Evolutionary conservation across 64 coral and sea anemone genomes (phyloP).

Genomic region (Actinia equina): DNA sequence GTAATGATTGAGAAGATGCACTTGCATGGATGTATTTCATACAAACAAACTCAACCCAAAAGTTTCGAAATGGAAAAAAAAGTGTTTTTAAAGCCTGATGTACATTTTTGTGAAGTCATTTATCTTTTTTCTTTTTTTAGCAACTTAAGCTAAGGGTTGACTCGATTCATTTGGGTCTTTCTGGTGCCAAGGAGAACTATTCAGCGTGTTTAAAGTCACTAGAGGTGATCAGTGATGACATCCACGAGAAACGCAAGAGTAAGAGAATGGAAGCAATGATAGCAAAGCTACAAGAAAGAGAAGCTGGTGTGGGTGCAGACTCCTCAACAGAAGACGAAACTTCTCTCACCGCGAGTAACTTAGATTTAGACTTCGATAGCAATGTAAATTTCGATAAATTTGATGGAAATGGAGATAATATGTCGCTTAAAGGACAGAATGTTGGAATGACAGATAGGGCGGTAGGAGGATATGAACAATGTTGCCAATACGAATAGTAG

Average conservation of each 20-base stretch:
- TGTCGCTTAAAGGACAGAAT: not conserved
- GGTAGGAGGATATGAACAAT: not conserved
- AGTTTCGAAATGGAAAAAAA: not conserved
- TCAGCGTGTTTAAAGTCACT: constrained; percentile 70
- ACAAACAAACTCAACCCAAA: too few relatives aligned
- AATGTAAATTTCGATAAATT: constrained; percentile 28
- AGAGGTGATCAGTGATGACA: constrained; percentile 82
- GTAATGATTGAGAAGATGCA: too few relatives aligned
- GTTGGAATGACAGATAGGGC: not conserved
- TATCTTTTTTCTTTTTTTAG: constrained; percentile 30
- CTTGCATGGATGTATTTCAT: too few relatives aligned
- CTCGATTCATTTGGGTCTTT: constrained; percentile 72
- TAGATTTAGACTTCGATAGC: constrained; percentile 79
- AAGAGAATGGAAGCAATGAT: constrained; percentile 55
- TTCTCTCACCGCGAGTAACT: constrained; percentile 69
- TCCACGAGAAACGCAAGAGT: constrained; percentile 79
- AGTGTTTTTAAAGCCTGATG: too few relatives aligned
- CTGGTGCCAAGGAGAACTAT: constrained; percentile 65
- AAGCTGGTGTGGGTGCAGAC: constrained; percentile 80
- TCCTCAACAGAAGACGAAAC: constrained; percentile 71
- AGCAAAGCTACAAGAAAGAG: constrained; percentile 69
- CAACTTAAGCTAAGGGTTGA: constrained; percentile 85
- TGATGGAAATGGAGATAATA: not conserved
- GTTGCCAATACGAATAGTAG: not conserved
- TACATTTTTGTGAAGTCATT: too few relatives aligned